Base-by-base conservation (phyloP, 2,888 invertebrate species). In the Tuta absoluta region DNA sequence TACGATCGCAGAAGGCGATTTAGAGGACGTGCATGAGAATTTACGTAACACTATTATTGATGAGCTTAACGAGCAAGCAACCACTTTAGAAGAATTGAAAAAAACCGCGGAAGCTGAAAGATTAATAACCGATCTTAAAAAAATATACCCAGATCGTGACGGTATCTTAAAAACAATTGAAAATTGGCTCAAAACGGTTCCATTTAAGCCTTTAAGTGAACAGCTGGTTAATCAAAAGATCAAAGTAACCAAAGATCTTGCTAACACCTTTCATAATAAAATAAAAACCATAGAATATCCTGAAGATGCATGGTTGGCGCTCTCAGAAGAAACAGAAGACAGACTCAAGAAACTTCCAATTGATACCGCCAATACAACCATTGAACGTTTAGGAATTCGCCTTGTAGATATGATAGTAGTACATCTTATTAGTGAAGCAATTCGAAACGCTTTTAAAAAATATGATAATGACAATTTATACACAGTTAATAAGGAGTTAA, bases 171-270 rank as follows among this genome's bases (percentile, higher is more conserved):
- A 8, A 17, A n/a, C 8, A 12, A n/a, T 56, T 28, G 56, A 56
- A 24, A 56, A 56, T 12, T 56, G 56, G 56, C 14, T 33, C 33
- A 56, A 56, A 56, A 14, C 24, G 0, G 5, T 56, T 33, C 33
- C 56, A 17, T 56, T 56, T 8, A 24, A 17, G 56, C 19, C 56
- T 8, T 28, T 28, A 5, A 28, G 28, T 14, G n/a, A n/a, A 14
- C 17, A n/a, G 14, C 17, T 33, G 12, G 17, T 56, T 5, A 56
- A 56, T 56, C n/a, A n/a, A n/a, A 56, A 56, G n/a, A 56, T 56
- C 24, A 28, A 56, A 17, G 7, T 56, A 7, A 56, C n/a, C 17
- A 56, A 17, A 56, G 24, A 24, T 10, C 33, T 56, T 10, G 17
- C 56, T 33, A 56, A 33, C n/a, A 33, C 24, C 0, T 56, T 56